Conservation (phyloP, 2,888 invertebrate genomes). For the Cheilosia vernalis region DNA sequence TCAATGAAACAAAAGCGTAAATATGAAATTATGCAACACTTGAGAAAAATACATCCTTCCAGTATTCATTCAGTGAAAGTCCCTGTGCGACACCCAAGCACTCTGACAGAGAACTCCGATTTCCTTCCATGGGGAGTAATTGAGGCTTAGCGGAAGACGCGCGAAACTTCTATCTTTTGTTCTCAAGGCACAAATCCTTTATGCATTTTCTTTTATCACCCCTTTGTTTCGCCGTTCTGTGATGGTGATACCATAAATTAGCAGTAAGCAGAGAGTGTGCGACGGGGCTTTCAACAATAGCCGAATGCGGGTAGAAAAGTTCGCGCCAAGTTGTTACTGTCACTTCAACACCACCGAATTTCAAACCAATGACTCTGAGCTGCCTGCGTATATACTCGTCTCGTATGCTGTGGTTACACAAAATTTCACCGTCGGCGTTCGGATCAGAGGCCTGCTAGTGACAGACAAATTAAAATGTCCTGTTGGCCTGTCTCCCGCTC, state of each 20-base stretch:
- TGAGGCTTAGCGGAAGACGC: slow-evolving; percentile 61
- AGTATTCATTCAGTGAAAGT: slow-evolving; percentile 33
- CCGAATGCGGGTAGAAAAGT: slow-evolving; percentile 66
- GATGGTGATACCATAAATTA: slow-evolving; percentile 64
- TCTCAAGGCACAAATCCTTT: slow-evolving; percentile 71
- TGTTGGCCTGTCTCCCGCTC: slow-evolving; percentile 56
- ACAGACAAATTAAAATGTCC: slow-evolving; percentile 76
- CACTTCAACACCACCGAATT: slow-evolving; percentile 72
- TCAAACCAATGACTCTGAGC: slow-evolving; percentile 62
- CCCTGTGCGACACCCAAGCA: slow-evolving; percentile 51
- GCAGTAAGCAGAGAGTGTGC: slow-evolving; percentile 51
- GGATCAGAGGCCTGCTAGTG: slow-evolving; percentile 60
- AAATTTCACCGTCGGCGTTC: slow-evolving; percentile 61
- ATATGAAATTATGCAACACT: slow-evolving; percentile 75
- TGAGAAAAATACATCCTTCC: slow-evolving; percentile 73
- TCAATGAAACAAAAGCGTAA: slow-evolving; percentile 74
- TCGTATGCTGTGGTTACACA: slow-evolving; percentile 64
- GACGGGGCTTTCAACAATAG: slow-evolving; percentile 53
- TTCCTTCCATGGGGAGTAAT: slow-evolving; percentile 61
- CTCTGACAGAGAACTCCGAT: slow-evolving; percentile 29
- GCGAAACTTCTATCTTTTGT: slow-evolving; percentile 72
- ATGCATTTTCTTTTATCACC: slow-evolving; percentile 62
- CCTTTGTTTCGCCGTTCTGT: slow-evolving; percentile 46
- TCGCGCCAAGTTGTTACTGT: slow-evolving; percentile 73
- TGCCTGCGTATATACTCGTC: slow-evolving; percentile 53